Base-by-base conservation (phyloP, 2,888 invertebrate genomes). In the Cerceris ruficornis region DNA sequence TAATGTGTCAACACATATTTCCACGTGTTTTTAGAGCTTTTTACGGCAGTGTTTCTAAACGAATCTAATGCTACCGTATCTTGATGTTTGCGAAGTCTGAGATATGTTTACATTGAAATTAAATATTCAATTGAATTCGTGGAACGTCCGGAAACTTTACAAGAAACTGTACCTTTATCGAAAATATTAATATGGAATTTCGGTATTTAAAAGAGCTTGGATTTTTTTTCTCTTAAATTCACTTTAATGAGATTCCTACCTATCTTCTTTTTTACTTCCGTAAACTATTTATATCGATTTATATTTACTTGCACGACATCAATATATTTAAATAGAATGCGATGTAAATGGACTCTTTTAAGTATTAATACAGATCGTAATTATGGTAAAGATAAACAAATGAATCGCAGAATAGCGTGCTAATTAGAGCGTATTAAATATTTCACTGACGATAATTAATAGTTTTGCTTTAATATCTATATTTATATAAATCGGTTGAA, bases 321-420 rank as follows among this genome's bases (percentile, higher is more conserved):
- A 8, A 13, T n/a, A n/a, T 52, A 52, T 52, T 52, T 52, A n/a
- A 52, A 52, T 52, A 14, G 15, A 17, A 55, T 55, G 55, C 55
- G 55, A 15, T 28, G 55, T 17, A n/a, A 14, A 7, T n/a, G 52
- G 11, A n/a, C 0, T 11, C n/a, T n/a, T 13, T 52, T 46, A 46
- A 46, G n/a, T 50, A 50, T 50, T 55, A 55, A 17, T 55, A 17
- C 15, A 55, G 17, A 55, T 9, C 17, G 28, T 17, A 2, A 55
- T 55, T 17, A 8, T 17, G 17, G 28, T 7, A 6, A 55, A 9
- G 55, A 55, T 55, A 55, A 50, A 50, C n/a, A 50, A 4, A 4
- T 17, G 17, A 11, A 15, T 55, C 28, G 11, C 7, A 55, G 7
- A 17, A 17, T 55, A 17, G 7, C 15, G 55, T 8, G 7, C 17